These are phyloP conservation scores for Caenorhabditis briggsae DNA, from an alignment of 1,140 invertebrate species.

Conservation along the genomic window DNA sequence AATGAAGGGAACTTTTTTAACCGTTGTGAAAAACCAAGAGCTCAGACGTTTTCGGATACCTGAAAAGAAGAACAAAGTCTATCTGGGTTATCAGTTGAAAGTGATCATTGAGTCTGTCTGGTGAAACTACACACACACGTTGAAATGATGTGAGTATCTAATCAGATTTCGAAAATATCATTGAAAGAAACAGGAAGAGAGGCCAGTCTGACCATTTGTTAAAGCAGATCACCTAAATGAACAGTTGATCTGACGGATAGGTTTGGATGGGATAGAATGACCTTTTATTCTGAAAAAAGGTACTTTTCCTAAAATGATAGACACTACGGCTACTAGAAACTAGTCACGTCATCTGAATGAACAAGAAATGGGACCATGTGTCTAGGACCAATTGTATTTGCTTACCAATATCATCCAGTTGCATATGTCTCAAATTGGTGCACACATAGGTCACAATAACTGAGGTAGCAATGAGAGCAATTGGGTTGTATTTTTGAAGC, in stretches of 20 bases:
- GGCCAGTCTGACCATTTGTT: conserved; percentile 22
- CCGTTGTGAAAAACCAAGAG: conserved; percentile 63
- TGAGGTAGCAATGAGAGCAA: conserved; percentile 1
- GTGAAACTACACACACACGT: conserved; percentile 13
- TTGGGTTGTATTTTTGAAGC: conserved; percentile 54
- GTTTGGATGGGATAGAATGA: too few relatives aligned
- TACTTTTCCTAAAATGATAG: neutral
- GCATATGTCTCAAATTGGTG: conserved; percentile 54
- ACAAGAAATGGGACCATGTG: too few relatives aligned
- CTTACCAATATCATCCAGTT: conserved; percentile 57
- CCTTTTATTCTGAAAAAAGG: neutral
- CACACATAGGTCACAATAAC: conserved; percentile 1
- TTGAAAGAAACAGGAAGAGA: neutral
- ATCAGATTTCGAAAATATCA: neutral
- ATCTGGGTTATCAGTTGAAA: neutral
- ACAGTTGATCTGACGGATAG: neutral
- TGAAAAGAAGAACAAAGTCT: conserved; percentile 14
- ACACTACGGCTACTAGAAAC: too few relatives aligned
- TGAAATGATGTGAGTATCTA: neutral
- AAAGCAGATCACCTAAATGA: neutral
- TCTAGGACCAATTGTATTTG: neutral
- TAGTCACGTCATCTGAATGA: too few relatives aligned
- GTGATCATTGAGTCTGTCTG: conserved; percentile 31
- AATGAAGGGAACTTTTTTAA: conserved; percentile 79
- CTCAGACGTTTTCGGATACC: conserved; percentile 51